Percentiles rank a stretch among this genome's conserved stretches.
Evolutionary conservation across 2,888 invertebrate genomes (phyloP).

Genomic region (Phlogophora meticulosa): DNA sequence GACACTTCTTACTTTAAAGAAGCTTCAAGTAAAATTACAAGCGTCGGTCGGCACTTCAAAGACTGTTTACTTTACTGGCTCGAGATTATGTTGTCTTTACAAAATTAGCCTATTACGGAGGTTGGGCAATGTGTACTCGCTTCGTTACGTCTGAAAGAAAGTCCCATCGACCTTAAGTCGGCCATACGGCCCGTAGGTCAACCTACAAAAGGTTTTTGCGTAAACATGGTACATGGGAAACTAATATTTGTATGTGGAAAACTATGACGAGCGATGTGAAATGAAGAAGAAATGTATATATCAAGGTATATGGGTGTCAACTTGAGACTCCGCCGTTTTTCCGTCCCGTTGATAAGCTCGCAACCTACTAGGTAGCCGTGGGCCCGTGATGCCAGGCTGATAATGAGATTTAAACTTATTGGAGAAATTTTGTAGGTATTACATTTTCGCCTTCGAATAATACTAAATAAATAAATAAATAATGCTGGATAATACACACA

Average conservation of each 20-base stretch:
- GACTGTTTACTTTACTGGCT: conserved; percentile 79
- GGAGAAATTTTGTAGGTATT: too few relatives aligned
- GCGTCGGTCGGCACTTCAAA: conserved; percentile 82
- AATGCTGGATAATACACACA: too few relatives aligned
- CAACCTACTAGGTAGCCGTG: too few relatives aligned
- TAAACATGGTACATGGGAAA: conserved; percentile 49
- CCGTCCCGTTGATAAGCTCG: too few relatives aligned
- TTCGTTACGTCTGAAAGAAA: conserved; percentile 79
- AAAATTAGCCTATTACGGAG: conserved; percentile 84
- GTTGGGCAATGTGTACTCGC: conserved; percentile 83
- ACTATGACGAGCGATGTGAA: conserved; percentile 19
- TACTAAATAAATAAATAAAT: too few relatives aligned
- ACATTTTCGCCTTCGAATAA: too few relatives aligned
- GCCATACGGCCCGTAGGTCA: conserved; percentile 54
- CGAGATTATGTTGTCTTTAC: conserved; percentile 86
- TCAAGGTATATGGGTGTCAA: too few relatives aligned
- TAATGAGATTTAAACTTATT: too few relatives aligned
- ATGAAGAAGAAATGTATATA: conserved; percentile 1
- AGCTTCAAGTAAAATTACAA: conserved; percentile 79
- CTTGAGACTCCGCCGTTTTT: too few relatives aligned
- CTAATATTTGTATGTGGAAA: conserved; percentile 50
- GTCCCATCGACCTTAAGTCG: conserved; percentile 66
- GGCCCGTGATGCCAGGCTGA: too few relatives aligned
- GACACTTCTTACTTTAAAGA: conserved; percentile 45
- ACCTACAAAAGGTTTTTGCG: conserved; percentile 52